Conservation (phyloP, 1,140 invertebrate genomes). For the Semibalanus balanoides region DNA sequence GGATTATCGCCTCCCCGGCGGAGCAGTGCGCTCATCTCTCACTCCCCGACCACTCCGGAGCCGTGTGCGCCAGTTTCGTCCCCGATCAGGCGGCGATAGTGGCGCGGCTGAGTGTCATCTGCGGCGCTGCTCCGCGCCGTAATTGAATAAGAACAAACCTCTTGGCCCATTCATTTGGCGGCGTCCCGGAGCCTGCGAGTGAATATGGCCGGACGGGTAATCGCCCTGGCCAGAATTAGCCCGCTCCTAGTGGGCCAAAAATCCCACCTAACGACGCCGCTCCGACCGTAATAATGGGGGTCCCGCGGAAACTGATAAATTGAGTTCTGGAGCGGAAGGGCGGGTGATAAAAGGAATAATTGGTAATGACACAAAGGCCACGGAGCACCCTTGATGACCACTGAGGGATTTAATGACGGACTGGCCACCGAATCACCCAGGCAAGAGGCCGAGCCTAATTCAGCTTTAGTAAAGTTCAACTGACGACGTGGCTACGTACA, state of each 20-base stretch:
- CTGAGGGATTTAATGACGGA: background rate
- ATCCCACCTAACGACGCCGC: background rate
- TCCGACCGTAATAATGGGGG: background rate
- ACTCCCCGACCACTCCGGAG: too few species aligned
- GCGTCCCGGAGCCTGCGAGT: too few species aligned
- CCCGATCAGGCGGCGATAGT: background rate
- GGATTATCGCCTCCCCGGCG: too few species aligned
- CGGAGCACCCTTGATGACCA: background rate
- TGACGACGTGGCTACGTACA: too few species aligned
- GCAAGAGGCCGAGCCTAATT: too few species aligned
- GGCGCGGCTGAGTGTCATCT: background rate
- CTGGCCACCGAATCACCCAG: too few species aligned
- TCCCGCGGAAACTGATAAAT: background rate
- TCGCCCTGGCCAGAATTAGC: background rate
- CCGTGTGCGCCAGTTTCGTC: too few species aligned
- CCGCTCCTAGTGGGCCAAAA: background rate
- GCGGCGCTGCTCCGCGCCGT: background rate
- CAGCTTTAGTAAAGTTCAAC: too few species aligned
- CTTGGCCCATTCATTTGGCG: background rate
- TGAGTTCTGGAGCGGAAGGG: background rate
- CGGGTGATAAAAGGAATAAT: background rate
- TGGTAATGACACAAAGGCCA: background rate
- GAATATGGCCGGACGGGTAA: background rate
- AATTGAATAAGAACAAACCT: background rate
- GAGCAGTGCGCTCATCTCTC: too few species aligned